Base-by-base conservation (phyloP, 1,140 invertebrate genomes). In the Leptonema lineaticorne region DNA sequence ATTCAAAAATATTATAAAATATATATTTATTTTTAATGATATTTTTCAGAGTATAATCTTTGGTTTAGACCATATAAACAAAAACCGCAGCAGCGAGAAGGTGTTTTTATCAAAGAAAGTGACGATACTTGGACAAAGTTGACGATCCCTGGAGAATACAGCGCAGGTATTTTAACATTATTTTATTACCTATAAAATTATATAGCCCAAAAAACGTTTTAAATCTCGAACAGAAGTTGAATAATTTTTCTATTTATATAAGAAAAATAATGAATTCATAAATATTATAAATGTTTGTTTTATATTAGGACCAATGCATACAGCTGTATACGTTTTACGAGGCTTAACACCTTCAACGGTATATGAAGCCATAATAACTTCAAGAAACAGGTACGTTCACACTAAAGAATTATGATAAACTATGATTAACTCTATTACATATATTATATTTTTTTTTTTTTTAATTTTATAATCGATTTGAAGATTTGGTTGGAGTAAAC, bases 311-410 rank as follows among this genome's bases (percentile, higher is more conserved):
- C 86, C 87, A 1, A 82, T 91, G 30, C 88, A 90, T 74, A 84
- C 85, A 11, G 86, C 88, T 28, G 82, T 82, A 1, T 91, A 88
- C 74, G 88, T 86, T 11, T 81, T 91, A 1, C 83, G 84, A 63
- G 89, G 89, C 2, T 78, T 92, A 7, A 82, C 85, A n/a, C 81
- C 84, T 11, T 85, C 85, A 30, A 87, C 85, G 0, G 82, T 87
- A 3, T 92, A 92, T 72, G 90, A 92, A 76, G 88, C 87, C 0
- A 78, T 87, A 1, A 82, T 92, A 6, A 82, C 86, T 3, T 88
- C 88, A 1, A 85, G 88, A 77, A 92, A 91, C 78, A 84, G 85
- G 71, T 72, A 64, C 30, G 30, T 45, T 26, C 45, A 41, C 2
- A 41, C 11, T 41, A 41, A 41, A 41, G 11, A 4, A 41, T 2